These are phyloP conservation scores for Rhea americana DNA, from an alignment of 2,113 vertebrate species.

Conservation along the genomic window DNA sequence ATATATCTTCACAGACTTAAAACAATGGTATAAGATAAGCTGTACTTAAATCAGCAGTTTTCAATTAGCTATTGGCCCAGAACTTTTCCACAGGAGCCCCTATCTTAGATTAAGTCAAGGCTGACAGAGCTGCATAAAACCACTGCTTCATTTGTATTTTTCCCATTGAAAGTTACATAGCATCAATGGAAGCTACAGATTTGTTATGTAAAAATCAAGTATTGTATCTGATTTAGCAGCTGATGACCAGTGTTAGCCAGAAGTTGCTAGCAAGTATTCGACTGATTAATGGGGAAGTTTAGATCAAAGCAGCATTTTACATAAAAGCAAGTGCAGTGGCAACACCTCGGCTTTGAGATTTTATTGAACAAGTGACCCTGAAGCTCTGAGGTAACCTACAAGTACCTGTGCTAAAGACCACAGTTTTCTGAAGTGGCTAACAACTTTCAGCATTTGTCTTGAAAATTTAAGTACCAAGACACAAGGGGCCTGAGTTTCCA, in stretches of 20 bases:
- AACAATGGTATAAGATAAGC: not conserved
- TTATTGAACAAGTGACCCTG: not conserved
- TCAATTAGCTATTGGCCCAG: not conserved
- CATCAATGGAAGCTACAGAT: not conserved
- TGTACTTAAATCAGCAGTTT: not conserved
- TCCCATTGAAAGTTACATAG: not conserved
- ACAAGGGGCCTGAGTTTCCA: not conserved
- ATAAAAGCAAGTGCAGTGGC: not conserved
- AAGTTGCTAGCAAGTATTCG: not conserved
- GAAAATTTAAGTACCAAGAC: not conserved
- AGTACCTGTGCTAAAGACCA: not conserved
- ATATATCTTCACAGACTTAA: not conserved
- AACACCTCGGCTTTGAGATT: not conserved
- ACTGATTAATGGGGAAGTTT: not conserved
- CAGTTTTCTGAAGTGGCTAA: not conserved
- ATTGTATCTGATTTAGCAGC: not conserved
- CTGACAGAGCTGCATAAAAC: not conserved
- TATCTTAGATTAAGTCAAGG: not conserved
- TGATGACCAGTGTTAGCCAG: not conserved
- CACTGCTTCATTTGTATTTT: not conserved
- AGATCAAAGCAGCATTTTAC: not conserved
- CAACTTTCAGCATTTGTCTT: not conserved
- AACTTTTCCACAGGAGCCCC: not conserved
- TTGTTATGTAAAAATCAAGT: not conserved
- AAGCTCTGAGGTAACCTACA: not conserved